Conservation (phyloP, 2,113 vertebrate genomes). For the Fregata magnificens region DNA sequence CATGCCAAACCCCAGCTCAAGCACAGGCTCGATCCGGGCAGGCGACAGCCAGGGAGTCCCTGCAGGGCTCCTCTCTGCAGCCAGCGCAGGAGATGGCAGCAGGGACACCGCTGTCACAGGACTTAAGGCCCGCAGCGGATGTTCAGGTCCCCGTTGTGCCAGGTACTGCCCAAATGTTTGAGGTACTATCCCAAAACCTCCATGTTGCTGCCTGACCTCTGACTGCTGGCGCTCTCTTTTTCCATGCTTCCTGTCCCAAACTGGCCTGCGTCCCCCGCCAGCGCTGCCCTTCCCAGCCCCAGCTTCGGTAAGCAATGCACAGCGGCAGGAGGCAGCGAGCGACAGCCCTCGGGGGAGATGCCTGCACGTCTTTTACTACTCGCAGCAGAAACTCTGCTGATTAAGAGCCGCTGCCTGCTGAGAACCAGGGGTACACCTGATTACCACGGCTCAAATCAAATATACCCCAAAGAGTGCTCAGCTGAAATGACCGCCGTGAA, state of each 20-base stretch:
- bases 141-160: fast-evolving
- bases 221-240: not conserved
- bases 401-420: not conserved
- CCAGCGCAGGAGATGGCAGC: not conserved
- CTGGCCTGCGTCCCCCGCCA: not conserved
- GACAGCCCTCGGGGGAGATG: not conserved
- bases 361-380: not conserved
- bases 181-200: not conserved
- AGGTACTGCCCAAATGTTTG: not conserved
- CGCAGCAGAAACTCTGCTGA: not conserved
- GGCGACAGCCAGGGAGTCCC: not conserved
- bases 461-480: not conserved
- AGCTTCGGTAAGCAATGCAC: not conserved
- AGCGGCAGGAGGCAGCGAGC: fast-evolving
- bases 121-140: fast-evolving
- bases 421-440: not conserved
- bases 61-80: not conserved
- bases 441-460: not conserved
- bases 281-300: not conserved
- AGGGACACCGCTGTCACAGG: not conserved
- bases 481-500: fast-evolving
- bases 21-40: fast-evolving
- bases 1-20: not conserved
- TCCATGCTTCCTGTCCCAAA: not conserved
- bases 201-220: not conserved